Conservation (phyloP, 35 echinoderm and acorn worm genomes). For the Apostichopus californicus region DNA sequence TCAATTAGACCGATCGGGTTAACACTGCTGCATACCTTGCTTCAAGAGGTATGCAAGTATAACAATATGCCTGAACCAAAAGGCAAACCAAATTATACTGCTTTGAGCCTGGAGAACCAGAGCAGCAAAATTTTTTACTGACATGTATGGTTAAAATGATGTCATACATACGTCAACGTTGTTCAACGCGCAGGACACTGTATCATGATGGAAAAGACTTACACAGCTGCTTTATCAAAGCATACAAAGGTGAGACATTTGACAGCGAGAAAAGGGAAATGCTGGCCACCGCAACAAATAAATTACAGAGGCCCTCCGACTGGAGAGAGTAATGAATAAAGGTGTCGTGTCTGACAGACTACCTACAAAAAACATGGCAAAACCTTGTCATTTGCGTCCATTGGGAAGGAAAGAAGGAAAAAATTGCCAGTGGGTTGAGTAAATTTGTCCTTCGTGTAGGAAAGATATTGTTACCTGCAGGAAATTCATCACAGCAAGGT, state of each 20-base stretch:
- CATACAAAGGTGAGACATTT: constrained; percentile 26
- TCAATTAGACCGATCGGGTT: too few relatives aligned
- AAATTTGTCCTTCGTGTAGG: not conserved
- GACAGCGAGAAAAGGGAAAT: not conserved
- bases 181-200: not conserved
- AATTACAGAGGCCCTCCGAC: not conserved
- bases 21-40: too few relatives aligned
- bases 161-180: not conserved
- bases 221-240: not conserved
- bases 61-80: not conserved
- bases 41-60: not conserved
- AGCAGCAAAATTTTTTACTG: constrained; percentile 5
- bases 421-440: not conserved
- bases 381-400: too few relatives aligned
- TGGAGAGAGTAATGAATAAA: not conserved
- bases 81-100: not conserved
- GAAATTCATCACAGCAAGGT: too few relatives aligned
- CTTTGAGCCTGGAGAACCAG: not conserved
- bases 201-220: not conserved
- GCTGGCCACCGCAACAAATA: constrained; percentile 13
- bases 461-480: too few relatives aligned
- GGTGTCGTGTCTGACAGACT: not conserved
- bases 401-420: not conserved
- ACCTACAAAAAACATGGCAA: not conserved
- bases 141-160: not conserved